Evolutionary conservation across 2,113 vertebrate genomes (phyloP), one percentile per base, ranked within the genome.

Genomic region (Chaetura pelagica): DNA sequence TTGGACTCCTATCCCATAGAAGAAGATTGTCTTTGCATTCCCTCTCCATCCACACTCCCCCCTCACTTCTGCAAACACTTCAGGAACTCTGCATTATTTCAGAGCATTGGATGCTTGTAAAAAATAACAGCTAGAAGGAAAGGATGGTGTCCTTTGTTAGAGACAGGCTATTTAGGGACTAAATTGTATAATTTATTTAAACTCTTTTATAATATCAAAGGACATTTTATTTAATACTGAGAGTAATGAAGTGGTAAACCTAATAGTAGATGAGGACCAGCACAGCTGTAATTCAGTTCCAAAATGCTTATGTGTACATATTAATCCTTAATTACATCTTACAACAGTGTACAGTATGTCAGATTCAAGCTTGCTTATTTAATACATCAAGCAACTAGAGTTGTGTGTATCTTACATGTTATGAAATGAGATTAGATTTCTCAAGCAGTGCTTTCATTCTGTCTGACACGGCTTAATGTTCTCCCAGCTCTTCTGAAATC

Each of bases 401-500:
- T 15, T 87, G 38, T 69, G 68, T 5, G 4, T 49, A 46, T 54
- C 15, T 82, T 77, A 74, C 32, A 57, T 48, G 67, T 78, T 87
- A 71, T 10, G 74, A 84, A 97, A 96, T 21, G 49, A 90, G 81
- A 87, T 63, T 90, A 93, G 61, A 75, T 76, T 88, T 91, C 63
- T 89, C 52, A 96, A 96, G 32, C 79, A 84, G 92, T 10, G 44
- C 84, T 94, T 93, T 95, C 32, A 44, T 86, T 78, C 55, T 82
- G 27, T 35, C 57, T 89, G 74, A 69, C 55, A 80, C 40, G 46
- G 83, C 15, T 75, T 64, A 63, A 79, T 44, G 34, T 48, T 94
- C 75, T 74, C 58, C 85, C 38, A 87, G 68, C 85, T 85, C 93
- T 84, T 84, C 90, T 80, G 82, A 93, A 96, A 97, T 89, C 58